Conservation (phyloP, 2,888 invertebrate genomes). For the Abscondita cerata region DNA sequence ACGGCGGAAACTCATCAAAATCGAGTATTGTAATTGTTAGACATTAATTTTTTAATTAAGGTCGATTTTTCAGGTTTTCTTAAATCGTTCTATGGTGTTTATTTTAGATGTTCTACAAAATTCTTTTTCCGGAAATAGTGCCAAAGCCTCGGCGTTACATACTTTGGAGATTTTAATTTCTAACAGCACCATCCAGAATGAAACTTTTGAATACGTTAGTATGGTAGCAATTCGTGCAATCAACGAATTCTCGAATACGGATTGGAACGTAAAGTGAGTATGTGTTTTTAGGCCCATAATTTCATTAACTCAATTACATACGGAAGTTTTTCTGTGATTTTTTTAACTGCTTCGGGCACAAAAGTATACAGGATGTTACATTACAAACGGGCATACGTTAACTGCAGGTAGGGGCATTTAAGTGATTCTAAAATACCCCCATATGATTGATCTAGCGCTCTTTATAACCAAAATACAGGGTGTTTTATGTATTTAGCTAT, state of each 20-base stretch:
- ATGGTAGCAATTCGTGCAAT: conserved; percentile 14
- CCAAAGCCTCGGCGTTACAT: conserved; percentile 15
- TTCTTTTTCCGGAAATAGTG: neutral
- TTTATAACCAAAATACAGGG: too few relatives aligned
- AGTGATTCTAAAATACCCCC: too few relatives aligned
- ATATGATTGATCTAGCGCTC: too few relatives aligned
- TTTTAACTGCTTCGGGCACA: too few relatives aligned
- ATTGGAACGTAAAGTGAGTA: conserved; percentile 25
- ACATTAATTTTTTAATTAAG: neutral
- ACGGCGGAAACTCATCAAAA: conserved; percentile 8
- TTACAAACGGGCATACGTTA: too few relatives aligned
- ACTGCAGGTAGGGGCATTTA: too few relatives aligned
- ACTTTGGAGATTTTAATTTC: conserved; percentile 19
- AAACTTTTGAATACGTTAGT: conserved; percentile 11
- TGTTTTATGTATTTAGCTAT: too few relatives aligned
- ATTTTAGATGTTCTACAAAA: conserved; percentile 14
- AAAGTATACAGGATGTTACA: too few relatives aligned
- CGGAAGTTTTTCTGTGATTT: too few relatives aligned
- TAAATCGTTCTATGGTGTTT: conserved; percentile 16
- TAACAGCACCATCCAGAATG: conserved; percentile 7
- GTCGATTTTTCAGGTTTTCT: neutral
- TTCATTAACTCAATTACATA: too few relatives aligned
- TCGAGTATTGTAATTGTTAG: conserved; percentile 14
- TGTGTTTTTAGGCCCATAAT: neutral
- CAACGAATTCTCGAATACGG: conserved; percentile 15